phyloP scores from a whole-genome alignment of 92 coral and sea anemone genomes.

The Palythoa heliodiscus region DNA sequence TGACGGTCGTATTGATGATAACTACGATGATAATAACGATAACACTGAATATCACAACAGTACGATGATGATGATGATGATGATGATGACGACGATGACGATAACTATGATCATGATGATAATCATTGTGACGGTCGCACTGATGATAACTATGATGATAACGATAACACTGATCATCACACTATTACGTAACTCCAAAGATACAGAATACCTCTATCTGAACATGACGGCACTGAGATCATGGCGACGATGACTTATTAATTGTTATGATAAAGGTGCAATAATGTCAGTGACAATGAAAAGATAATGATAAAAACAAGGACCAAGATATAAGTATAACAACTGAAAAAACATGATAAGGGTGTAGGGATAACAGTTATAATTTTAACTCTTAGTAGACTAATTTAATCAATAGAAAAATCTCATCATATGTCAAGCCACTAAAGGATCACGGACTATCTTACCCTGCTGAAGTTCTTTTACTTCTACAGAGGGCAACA shows the following conservation, averaged over 20 bases:
- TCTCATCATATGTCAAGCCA: background rate
- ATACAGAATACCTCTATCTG: too few species aligned
- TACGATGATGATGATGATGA: background rate
- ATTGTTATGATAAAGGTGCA: too few species aligned
- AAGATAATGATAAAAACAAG: background rate
- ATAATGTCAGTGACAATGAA: background rate
- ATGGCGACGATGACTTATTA: too few species aligned
- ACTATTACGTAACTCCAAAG: background rate
- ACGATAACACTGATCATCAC: background rate
- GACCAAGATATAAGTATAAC: background rate
- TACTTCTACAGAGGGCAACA: constrained; percentile 93
- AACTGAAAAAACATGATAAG: background rate
- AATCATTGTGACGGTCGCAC: background rate
- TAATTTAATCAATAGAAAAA: too few species aligned
- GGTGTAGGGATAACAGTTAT: background rate
- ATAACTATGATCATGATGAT: background rate
- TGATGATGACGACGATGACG: background rate
- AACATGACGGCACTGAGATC: too few species aligned
- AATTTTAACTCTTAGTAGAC: too few species aligned
- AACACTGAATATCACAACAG: background rate
- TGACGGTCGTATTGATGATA: too few species aligned
- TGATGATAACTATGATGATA: background rate
- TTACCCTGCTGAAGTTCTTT: constrained; percentile 86
- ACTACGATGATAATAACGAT: background rate
- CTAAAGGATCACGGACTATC: background rate